Conservation (phyloP, 2,797 vertebrate species). For the Hyperoplus immaculatus region DNA sequence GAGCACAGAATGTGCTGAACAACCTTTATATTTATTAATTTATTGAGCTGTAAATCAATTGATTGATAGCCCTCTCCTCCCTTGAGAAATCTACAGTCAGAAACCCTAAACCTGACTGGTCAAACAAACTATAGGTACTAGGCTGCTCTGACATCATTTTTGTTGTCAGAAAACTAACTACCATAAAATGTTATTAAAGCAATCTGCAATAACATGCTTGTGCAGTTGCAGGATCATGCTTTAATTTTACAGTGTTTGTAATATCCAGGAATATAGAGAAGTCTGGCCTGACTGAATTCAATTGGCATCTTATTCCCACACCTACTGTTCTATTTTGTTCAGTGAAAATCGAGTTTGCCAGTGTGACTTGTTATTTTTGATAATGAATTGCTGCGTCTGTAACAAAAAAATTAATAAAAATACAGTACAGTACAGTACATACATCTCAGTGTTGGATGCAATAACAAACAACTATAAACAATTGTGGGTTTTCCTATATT, state of each 20-base stretch:
- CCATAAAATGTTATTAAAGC: not conserved
- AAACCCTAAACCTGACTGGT: not conserved
- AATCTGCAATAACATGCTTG: not conserved
- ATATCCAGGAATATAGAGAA: not conserved
- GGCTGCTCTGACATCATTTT: too few species aligned
- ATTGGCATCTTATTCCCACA: not conserved
- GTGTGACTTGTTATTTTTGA: constrained; percentile 19
- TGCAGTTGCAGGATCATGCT: not conserved
- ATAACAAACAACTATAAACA: constrained; percentile 12
- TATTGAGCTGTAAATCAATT: not conserved
- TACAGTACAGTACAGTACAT: not conserved
- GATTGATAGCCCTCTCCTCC: not conserved
- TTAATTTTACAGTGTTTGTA: not conserved
- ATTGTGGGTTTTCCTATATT: not conserved
- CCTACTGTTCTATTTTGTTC: not conserved
- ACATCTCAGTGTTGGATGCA: not conserved
- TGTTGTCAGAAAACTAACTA: not conserved
- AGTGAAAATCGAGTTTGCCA: constrained; percentile 13
- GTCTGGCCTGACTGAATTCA: constrained; percentile 3
- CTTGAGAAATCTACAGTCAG: not conserved
- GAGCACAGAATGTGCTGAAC: constrained; percentile 30
- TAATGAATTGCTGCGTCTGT: constrained; percentile 20
- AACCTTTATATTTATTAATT: constrained; percentile 63
- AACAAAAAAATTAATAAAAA: not conserved
- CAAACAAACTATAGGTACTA: not conserved